A percentile compares a stretch with the other conserved stretches of the same genome.
phyloP scores from a whole-genome alignment of 2,113 vertebrate genomes.

The Gyps fulvus region DNA sequence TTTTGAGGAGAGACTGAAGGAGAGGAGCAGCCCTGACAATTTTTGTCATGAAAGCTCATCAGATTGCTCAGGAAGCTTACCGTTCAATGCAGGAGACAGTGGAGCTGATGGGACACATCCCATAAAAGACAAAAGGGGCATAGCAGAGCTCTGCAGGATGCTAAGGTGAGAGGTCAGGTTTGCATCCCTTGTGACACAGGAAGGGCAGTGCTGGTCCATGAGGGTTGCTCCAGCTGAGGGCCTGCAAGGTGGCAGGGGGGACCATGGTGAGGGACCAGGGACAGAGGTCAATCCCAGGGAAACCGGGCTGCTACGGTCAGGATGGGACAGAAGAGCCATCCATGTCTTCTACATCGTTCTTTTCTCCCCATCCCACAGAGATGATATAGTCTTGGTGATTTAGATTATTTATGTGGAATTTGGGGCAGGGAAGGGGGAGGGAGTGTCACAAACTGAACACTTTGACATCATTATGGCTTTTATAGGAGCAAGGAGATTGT shows the following conservation, averaged over 20 bases:
- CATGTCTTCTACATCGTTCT: not conserved
- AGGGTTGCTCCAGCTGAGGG: not conserved
- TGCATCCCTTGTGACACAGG: not conserved
- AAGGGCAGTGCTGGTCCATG: not conserved
- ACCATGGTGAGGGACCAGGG: fast-evolving
- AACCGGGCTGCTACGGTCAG: not conserved
- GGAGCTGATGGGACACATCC: not conserved
- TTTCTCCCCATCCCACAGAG: not conserved
- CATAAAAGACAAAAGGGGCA: not conserved
- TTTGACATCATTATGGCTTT: not conserved
- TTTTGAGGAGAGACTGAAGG: not conserved
- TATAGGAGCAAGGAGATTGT: not conserved
- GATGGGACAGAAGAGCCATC: not conserved
- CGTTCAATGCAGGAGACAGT: not conserved
- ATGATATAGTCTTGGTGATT: not conserved
- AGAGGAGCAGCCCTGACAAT: not conserved
- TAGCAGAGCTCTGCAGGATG: not conserved
- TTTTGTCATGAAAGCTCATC: not conserved
- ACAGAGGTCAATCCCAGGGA: not conserved
- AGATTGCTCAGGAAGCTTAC: not conserved
- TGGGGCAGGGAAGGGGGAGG: fast-evolving
- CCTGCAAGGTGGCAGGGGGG: not conserved
- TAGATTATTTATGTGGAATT: not conserved
- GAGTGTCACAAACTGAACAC: not conserved
- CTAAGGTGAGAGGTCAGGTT: not conserved